phyloP scores from a whole-genome alignment of 2,113 vertebrate species.

The Oreocharis arfaki region DNA sequence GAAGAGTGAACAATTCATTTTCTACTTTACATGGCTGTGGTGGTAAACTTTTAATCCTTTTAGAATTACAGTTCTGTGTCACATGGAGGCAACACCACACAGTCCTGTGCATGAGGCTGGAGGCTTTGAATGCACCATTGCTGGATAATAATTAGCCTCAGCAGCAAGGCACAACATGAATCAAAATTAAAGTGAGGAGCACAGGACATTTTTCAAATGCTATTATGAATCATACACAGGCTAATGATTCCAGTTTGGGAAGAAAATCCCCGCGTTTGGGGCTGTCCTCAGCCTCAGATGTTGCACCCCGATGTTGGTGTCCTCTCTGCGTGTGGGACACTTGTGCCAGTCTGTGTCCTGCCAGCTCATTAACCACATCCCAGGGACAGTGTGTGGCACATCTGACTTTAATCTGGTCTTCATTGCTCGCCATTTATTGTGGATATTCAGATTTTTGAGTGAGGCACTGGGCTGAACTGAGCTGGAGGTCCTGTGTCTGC shows the following conservation, averaged over 20 bases:
- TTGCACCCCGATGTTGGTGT: accelerated
- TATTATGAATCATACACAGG: not conserved
- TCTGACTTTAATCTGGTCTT: not conserved
- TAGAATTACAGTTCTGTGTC: slow-evolving; percentile 10
- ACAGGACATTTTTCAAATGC: not conserved
- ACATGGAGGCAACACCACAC: not conserved
- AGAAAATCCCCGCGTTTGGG: not conserved
- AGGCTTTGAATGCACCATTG: not conserved
- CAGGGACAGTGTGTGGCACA: not conserved
- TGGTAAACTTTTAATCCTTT: slow-evolving; percentile 34
- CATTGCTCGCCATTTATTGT: not conserved
- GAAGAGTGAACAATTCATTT: slow-evolving; percentile 49
- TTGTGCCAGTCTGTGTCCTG: not conserved
- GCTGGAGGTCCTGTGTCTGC: not conserved
- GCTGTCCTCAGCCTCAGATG: not conserved
- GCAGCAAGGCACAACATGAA: not conserved
- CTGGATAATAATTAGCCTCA: not conserved
- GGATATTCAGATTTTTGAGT: not conserved
- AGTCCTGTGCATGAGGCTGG: not conserved
- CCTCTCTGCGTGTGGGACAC: not conserved
- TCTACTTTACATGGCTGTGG: not conserved
- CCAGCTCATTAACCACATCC: not conserved
- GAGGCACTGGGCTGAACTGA: not conserved
- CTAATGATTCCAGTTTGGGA: not conserved
- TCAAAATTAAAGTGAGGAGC: not conserved